A percentile compares a stretch with the other conserved stretches of the same genome.
These are phyloP conservation scores for Lucilia sericata DNA, from an alignment of 1,140 invertebrate species.

Conservation along the genomic window DNA sequence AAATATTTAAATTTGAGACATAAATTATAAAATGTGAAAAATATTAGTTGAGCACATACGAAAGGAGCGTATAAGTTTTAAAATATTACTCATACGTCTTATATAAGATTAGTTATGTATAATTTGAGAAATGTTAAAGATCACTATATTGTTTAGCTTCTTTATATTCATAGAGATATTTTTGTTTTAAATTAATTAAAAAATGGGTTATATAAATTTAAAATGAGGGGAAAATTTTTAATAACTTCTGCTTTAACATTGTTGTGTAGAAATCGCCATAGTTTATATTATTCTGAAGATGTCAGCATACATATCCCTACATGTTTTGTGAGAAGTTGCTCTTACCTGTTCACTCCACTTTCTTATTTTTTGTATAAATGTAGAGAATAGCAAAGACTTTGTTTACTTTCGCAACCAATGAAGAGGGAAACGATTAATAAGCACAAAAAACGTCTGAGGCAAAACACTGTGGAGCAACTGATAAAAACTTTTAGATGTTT, in stretches of 20 bases:
- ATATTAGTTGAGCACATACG: too few species aligned
- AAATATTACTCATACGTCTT: too few species aligned
- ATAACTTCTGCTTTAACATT: not conserved
- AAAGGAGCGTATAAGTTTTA: too few species aligned
- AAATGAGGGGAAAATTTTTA: not conserved
- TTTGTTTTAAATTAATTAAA: too few species aligned
- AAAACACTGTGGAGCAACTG: not conserved
- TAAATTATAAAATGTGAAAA: too few species aligned
- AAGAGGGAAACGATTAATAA: conserved; percentile 11
- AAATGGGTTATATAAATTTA: too few species aligned
- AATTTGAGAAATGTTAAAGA: too few species aligned
- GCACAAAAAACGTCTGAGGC: not conserved
- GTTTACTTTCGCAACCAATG: conserved; percentile 9
- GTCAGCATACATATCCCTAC: not conserved
- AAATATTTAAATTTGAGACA: too few species aligned
- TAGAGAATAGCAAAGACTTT: not conserved
- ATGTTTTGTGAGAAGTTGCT: not conserved
- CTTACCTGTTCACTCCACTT: not conserved
- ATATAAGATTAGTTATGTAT: too few species aligned
- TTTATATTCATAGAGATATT: too few species aligned
- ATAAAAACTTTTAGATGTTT: too few species aligned
- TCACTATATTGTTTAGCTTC: too few species aligned
- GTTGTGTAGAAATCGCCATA: not conserved
- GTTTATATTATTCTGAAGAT: not conserved
- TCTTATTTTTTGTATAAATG: not conserved